These are phyloP conservation scores for Phataginus tetradactyla DNA, from an alignment of 2,797 vertebrate species.

Conservation along the genomic window DNA sequence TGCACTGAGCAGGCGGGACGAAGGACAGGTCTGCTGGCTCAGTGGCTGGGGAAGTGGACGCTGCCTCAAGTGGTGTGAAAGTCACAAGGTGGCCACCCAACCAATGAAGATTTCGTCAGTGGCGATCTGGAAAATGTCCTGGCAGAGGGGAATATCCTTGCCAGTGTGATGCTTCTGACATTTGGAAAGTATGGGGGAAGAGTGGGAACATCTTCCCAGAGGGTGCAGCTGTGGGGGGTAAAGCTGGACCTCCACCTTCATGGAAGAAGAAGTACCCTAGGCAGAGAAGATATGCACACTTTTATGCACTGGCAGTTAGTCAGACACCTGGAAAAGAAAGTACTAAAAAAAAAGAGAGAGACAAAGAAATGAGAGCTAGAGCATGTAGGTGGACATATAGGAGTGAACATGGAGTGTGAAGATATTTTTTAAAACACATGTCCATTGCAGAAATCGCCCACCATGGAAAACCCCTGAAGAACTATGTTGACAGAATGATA, in stretches of 20 bases:
- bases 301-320: background rate
- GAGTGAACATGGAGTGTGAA: background rate
- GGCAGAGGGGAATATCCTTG: accelerated
- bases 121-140: background rate
- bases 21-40: background rate
- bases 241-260: too few species aligned
- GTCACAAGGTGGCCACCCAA: background rate
- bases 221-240: background rate
- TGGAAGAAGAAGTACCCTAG: background rate
- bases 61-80: background rate
- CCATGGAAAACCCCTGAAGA: background rate
- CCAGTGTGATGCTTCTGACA: background rate
- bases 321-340: background rate
- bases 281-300: background rate
- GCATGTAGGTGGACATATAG: background rate
- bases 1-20: background rate
- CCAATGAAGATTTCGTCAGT: background rate
- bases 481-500: background rate
- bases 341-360: background rate
- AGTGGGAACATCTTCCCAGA: background rate
- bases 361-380: background rate
- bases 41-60: too few species aligned
- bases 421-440: background rate
- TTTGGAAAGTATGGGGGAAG: too few species aligned
- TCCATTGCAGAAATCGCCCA: background rate